Conservation (phyloP, 2,888 invertebrate genomes). For the Drosophila lutescens region DNA sequence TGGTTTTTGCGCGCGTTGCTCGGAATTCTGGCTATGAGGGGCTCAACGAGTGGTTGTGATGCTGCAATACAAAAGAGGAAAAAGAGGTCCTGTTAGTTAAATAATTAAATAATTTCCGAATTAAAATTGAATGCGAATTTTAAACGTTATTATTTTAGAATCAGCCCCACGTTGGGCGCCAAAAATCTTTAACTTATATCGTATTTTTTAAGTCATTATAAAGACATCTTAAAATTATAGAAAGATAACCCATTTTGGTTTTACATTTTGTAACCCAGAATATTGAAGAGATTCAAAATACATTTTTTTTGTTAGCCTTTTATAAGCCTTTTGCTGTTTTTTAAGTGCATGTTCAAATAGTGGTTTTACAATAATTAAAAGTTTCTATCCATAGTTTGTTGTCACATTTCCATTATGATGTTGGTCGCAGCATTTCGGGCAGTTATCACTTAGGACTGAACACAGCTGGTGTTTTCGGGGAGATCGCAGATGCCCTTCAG, state of each 20-base stretch:
- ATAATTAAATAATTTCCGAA: neutral
- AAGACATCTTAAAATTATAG: too few species aligned
- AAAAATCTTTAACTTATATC: too few species aligned
- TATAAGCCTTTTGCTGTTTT: slow-evolving; percentile 11
- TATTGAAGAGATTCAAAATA: neutral
- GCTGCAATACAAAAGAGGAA: slow-evolving; percentile 19
- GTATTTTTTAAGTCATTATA: too few species aligned
- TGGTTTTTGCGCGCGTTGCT: slow-evolving; percentile 26
- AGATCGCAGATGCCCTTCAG: slow-evolving; percentile 73
- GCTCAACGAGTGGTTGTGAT: slow-evolving; percentile 6
- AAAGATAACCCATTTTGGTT: too few species aligned
- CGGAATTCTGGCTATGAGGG: slow-evolving; percentile 35
- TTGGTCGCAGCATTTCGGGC: neutral
- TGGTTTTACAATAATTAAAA: neutral
- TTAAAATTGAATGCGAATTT: neutral
- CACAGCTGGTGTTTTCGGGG: slow-evolving; percentile 70
- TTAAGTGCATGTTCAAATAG: slow-evolving; percentile 1
- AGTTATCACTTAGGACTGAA: slow-evolving; percentile 42
- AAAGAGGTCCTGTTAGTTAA: neutral
- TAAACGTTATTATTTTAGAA: neutral
- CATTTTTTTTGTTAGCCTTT: neutral
- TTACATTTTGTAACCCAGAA: neutral
- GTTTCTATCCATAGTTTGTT: slow-evolving; percentile 6
- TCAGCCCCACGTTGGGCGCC: too few species aligned
- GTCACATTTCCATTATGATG: slow-evolving; percentile 1